Evolutionary conservation across 2,888 invertebrate species (phyloP), one percentile per base, ranked within the genome.

Genomic region (Nesidiocoris tenuis): DNA sequence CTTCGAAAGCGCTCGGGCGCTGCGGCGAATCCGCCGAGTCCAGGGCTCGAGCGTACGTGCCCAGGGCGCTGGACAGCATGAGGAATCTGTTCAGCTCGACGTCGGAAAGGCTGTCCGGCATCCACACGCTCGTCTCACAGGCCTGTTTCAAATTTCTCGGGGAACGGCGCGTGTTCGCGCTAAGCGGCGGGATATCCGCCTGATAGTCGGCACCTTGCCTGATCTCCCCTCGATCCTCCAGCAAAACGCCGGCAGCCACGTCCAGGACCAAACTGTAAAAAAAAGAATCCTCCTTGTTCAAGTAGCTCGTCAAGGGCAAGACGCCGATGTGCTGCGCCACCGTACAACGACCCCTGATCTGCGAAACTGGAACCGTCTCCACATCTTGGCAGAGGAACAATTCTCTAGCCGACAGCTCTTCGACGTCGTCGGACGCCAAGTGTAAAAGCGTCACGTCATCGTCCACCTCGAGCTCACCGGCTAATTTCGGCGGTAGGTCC

Each of bases 221-320:
- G 79, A 91, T 91, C 80, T 85, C 85, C 83, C 95, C 98, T 88
- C 97, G 96, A 87, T 99, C 99, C 82, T 98, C 98, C 84, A 98
- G 88, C 84, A 99, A 88, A 82, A 98, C 98, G 87, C 97, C 97
- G 87, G 98, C 97, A 85, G 94, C 92, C 81, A 98, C 98, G 88
- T 99, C 99, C 86, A 97, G 99, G 82, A 99, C 98, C 86, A 99
- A 89, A 85, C 98, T 98, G 87, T 99, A 99, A 88, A 98, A 99
- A 89, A 98, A 99, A 85, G 95, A 92, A 86, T 99, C 98, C 86
- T 95, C 95, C 89, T 95, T 96, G 87, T 94, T 93, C 84, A 98
- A 89, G 88, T 99, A 99, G 85, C 95, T 95, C 84, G 91, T 89
- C 83, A 96, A 88, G 81, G 96, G 94, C 87, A 99, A 99, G 77